phyloP scores from a whole-genome alignment of 2,797 vertebrate species.

The Anas capensis region DNA sequence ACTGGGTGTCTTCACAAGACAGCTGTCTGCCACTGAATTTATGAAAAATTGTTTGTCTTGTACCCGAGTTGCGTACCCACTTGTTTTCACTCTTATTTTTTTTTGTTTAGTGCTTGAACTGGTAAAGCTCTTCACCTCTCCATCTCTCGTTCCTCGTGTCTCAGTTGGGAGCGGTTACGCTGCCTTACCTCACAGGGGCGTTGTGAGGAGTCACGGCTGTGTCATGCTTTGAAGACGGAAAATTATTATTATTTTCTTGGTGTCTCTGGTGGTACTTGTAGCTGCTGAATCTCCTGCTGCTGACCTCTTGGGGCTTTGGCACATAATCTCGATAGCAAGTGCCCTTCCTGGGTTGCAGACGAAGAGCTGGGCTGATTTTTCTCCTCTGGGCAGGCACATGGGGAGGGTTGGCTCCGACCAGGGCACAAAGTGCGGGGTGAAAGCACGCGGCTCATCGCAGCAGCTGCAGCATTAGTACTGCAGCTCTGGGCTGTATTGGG shows the following conservation, averaged over 20 bases:
- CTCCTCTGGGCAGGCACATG: rapidly evolving
- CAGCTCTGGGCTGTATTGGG: not conserved
- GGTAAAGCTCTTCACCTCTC: not conserved
- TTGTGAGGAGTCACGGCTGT: not conserved
- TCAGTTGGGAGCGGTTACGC: not conserved
- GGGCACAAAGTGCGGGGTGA: not conserved
- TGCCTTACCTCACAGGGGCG: not conserved
- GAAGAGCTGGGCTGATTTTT: not conserved
- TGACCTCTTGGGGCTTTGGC: not conserved
- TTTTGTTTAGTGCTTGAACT: not conserved
- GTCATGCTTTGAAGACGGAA: not conserved
- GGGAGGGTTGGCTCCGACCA: not conserved
- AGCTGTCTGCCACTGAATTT: not conserved
- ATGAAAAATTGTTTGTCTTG: not conserved
- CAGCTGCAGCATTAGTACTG: not conserved
- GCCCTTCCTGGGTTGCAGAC: not conserved
- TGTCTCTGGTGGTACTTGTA: not conserved
- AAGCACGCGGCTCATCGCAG: not conserved
- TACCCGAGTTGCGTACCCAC: not conserved
- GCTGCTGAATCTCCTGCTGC: not conserved
- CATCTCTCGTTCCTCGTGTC: rapidly evolving
- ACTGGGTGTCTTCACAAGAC: not conserved
- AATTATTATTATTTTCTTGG: not conserved
- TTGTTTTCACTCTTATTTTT: not conserved
- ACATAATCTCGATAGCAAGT: not conserved